Percentiles rank a stretch among this genome's conserved stretches.
Evolutionary conservation across 2,888 invertebrate genomes (phyloP).

Genomic region (Pseudanteris insignis): DNA sequence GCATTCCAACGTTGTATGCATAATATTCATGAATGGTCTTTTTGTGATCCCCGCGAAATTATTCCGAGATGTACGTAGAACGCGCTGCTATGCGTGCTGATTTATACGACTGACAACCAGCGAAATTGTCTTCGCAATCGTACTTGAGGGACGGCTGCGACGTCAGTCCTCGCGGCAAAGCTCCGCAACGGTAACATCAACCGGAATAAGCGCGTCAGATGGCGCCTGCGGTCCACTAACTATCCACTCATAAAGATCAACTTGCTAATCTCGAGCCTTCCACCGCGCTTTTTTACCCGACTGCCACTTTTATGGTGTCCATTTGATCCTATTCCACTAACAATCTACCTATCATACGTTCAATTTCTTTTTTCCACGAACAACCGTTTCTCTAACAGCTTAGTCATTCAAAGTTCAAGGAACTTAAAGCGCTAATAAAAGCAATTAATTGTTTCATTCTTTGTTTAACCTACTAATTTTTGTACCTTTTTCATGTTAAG

Average conservation of each 20-base stretch:
- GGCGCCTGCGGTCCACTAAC: conserved; percentile 59
- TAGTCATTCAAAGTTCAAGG: too few relatives aligned
- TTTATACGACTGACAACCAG: conserved; percentile 43
- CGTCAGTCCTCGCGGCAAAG: conserved; percentile 50
- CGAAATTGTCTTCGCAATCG: conserved; percentile 49
- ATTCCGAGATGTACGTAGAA: conserved; percentile 44
- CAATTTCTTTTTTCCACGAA: too few relatives aligned
- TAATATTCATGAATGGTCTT: conserved; percentile 49
- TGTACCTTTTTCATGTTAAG: too few relatives aligned
- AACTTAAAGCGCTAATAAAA: too few relatives aligned
- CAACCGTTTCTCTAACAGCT: too few relatives aligned
- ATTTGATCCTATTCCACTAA: too few relatives aligned
- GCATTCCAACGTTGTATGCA: conserved; percentile 47
- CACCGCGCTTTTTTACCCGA: too few relatives aligned
- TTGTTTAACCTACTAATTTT: not conserved
- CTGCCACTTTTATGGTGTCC: not conserved
- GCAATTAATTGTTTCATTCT: not conserved
- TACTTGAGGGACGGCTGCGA: conserved; percentile 39
- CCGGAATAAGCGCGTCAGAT: conserved; percentile 57
- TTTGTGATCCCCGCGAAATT: conserved; percentile 49
- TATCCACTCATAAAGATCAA: conserved; percentile 49
- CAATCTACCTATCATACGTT: too few relatives aligned
- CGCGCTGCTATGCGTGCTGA: conserved; percentile 39
- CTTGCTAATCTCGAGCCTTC: conserved; percentile 16
- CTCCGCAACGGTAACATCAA: conserved; percentile 58